Evolutionary conservation across 2,888 invertebrate genomes (phyloP), one percentile per base, ranked within the genome.

Genomic region (Priocnemis perturbator): DNA sequence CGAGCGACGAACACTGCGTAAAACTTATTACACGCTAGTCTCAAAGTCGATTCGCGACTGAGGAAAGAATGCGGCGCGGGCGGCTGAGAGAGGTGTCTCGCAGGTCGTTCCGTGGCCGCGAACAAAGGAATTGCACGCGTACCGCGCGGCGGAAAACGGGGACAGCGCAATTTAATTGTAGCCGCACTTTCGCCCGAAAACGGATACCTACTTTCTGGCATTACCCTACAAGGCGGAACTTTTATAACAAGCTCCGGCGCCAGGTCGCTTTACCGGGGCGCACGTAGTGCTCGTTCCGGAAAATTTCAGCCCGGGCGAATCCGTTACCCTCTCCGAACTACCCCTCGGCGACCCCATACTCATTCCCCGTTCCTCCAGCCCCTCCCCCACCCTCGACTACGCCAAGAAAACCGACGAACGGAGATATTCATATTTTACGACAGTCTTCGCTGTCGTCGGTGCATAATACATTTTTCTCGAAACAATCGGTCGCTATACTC

Each of bases 181-280:
- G 69, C 67, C 59, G 63, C 45, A 60, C 61, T 73, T 50, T 63
- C 68, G 64, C 63, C 21, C 71, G 73, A 76, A 78, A 78, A 76
- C 67, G 74, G 68, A 74, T 74, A 81, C 69, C 72, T 76, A 76
- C 68, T 78, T 76, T 72, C 69, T 66, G 64, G 66, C 69, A 77
- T 78, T 74, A 72, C 59, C 69, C 62, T 58, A 56, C 67, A 61
- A 60, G 68, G 58, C 59, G 58, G 64, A 79, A 79, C 77, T 79
- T 79, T 73, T 78, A 64, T 78, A 78, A 76, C 73, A 73, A 78
- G 64, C 59, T 57, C 64, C 59, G 19, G 57, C 57, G 48, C 47
- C 45, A 23, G 63, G 19, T 17, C 20, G 58, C 30, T 63, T 48
- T 11, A 3, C 47, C 3, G 47, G 47, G 21, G 21, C 56, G 37